These are phyloP conservation scores for Archegozetes longisetosus DNA, from an alignment of 1,140 invertebrate species.

Conservation along the genomic window DNA sequence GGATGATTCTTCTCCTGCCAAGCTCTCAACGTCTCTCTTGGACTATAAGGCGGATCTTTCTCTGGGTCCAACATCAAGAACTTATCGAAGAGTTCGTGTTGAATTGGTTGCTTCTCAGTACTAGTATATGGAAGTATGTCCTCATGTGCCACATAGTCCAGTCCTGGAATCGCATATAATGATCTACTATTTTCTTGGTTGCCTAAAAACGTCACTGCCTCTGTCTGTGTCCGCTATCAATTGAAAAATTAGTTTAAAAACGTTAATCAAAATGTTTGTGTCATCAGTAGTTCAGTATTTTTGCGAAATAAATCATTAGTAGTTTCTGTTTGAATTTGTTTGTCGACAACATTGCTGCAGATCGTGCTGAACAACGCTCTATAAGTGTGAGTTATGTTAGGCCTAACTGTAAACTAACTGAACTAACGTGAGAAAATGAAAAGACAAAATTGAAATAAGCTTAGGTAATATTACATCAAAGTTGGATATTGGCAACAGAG, in stretches of 20 bases:
- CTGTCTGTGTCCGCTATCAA: constrained; percentile 73
- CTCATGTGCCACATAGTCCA: constrained; percentile 93
- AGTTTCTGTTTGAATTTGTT: too few species aligned
- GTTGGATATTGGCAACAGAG: too few species aligned
- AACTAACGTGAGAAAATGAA: too few species aligned
- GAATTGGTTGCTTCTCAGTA: constrained; percentile 38
- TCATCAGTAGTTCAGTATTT: too few species aligned
- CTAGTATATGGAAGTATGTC: constrained; percentile 41
- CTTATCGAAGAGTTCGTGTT: constrained; percentile 91
- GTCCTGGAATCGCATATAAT: constrained; percentile 70
- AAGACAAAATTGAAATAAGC: too few species aligned
- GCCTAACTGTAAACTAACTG: too few species aligned
- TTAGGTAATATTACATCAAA: too few species aligned
- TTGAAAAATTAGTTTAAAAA: constrained; percentile 7
- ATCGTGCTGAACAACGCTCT: too few species aligned
- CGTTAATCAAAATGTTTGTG: neutral
- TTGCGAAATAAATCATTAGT: too few species aligned
- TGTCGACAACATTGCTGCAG: too few species aligned
- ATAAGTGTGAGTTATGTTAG: too few species aligned
- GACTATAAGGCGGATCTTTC: constrained; percentile 65
- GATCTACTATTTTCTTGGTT: constrained; percentile 77
- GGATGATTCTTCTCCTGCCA: constrained; percentile 97
- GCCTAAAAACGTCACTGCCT: constrained; percentile 91
- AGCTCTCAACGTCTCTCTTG: constrained; percentile 67
- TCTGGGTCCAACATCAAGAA: constrained; percentile 66